Percentiles rank a stretch among this genome's conserved stretches.
phyloP scores from a whole-genome alignment of 2,888 invertebrate genomes.

The Strigamia transsilvanica region DNA sequence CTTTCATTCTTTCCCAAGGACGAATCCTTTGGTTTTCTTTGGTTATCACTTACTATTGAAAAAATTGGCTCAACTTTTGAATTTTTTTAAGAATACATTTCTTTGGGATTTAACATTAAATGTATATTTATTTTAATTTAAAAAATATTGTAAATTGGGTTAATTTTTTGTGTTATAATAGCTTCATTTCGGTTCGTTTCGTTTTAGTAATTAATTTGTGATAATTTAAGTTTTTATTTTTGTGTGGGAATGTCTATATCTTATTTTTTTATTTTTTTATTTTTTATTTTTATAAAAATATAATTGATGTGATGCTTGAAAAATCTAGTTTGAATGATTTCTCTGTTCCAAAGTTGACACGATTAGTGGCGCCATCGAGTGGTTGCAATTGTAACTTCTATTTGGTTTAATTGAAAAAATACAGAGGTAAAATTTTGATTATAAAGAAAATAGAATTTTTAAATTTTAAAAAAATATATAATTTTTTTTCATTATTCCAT shows the following conservation, averaged over 20 bases:
- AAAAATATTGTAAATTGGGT: not conserved
- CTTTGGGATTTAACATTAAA: not conserved
- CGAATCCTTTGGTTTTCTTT: slow-evolving; percentile 16
- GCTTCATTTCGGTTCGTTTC: not conserved
- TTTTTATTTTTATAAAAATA: no score
- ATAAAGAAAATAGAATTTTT: no score
- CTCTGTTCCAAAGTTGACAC: not conserved
- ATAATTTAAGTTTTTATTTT: not conserved
- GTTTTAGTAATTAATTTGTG: not conserved
- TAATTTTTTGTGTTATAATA: not conserved
- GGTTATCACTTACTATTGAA: not conserved
- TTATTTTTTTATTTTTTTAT: not conserved
- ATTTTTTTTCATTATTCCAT: no score
- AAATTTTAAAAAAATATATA: no score
- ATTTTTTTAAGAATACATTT: not conserved
- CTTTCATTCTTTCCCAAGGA: slow-evolving; percentile 10
- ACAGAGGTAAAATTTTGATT: no score
- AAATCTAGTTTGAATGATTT: not conserved
- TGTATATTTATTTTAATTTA: not conserved
- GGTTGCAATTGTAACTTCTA: not conserved
- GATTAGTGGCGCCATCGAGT: slow-evolving; percentile 39
- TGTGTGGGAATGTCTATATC: not conserved
- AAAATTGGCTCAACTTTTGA: not conserved
- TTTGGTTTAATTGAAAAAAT: not conserved
- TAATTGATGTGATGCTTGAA: not conserved